Evolutionary conservation across 2,797 vertebrate species (phyloP).

Genomic region (Amblyopsis hoosieri): DNA sequence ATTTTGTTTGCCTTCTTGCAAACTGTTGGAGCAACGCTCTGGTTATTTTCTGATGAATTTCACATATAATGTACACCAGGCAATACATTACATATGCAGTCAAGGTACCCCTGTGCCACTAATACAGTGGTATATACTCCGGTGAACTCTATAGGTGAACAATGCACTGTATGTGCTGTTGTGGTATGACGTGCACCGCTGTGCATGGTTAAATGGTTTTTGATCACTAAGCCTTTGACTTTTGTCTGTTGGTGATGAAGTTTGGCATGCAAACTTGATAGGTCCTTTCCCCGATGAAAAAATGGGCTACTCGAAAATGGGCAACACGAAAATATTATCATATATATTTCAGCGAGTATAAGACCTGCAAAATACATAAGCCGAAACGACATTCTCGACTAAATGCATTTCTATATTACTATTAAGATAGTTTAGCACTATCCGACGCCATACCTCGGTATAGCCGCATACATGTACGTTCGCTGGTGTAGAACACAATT

Average conservation of each 20-base stretch:
- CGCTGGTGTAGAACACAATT: constrained; percentile 72
- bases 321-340: too few species aligned
- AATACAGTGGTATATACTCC: constrained; percentile 66
- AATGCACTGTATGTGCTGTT: constrained; percentile 64
- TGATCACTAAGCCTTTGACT: background rate
- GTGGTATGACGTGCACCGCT: constrained; percentile 47
- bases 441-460: constrained; percentile 39
- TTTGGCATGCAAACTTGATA: background rate
- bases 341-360: background rate
- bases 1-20: background rate
- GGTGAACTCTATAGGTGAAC: constrained; percentile 71
- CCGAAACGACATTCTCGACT: too few species aligned
- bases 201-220: constrained; percentile 10
- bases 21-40: constrained; percentile 12
- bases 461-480: constrained; percentile 64
- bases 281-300: too few species aligned
- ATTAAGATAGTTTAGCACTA: constrained; percentile 16
- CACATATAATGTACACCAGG: constrained; percentile 1
- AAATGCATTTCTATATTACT: constrained; percentile 8
- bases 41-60: constrained; percentile 3
- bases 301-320: too few species aligned
- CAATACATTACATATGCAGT: constrained; percentile 31
- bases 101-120: constrained; percentile 53
- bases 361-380: background rate
- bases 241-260: constrained; percentile 10